A percentile compares a stretch with the other conserved stretches of the same genome.
These are phyloP conservation scores for Caenorhabditis latens DNA, from an alignment of 1,140 invertebrate genomes.

Conservation along the genomic window DNA sequence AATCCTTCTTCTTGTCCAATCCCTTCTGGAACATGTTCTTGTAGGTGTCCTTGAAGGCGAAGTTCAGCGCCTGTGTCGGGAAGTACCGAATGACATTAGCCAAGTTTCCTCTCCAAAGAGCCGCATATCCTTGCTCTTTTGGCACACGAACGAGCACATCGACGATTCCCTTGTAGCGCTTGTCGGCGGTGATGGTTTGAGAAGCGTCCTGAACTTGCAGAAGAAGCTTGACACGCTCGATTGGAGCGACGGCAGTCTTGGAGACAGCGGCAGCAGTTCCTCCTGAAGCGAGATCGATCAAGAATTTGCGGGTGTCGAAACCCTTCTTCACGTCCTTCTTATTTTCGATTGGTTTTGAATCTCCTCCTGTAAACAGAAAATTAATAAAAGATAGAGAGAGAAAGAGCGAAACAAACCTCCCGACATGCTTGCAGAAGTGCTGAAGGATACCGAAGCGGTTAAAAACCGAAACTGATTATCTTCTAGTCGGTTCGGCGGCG, in stretches of 20 bases:
- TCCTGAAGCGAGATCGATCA: slow-evolving; percentile 78
- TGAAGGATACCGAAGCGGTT: slow-evolving; percentile 8
- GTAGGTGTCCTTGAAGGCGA: slow-evolving; percentile 78
- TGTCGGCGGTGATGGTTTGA: slow-evolving; percentile 85
- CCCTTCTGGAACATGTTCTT: slow-evolving; percentile 80
- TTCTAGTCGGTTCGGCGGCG: neutral
- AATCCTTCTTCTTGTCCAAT: slow-evolving; percentile 88
- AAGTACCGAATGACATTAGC: slow-evolving; percentile 75
- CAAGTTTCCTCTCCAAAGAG: slow-evolving; percentile 73
- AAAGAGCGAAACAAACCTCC: neutral
- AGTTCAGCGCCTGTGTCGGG: slow-evolving; percentile 75
- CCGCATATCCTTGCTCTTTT: slow-evolving; percentile 69
- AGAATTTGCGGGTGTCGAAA: slow-evolving; percentile 73
- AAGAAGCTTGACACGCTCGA: slow-evolving; percentile 79
- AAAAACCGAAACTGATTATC: slow-evolving; percentile 10
- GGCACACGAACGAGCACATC: slow-evolving; percentile 71
- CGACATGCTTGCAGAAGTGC: slow-evolving; percentile 35
- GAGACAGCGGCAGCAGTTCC: slow-evolving; percentile 90
- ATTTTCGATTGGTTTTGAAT: slow-evolving; percentile 25
- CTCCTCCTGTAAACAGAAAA: neutral
- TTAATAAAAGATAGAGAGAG: neutral
- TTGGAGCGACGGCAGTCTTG: slow-evolving; percentile 84
- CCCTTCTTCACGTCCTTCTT: slow-evolving; percentile 63
- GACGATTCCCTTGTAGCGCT: slow-evolving; percentile 76
- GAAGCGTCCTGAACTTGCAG: slow-evolving; percentile 79